Conservation (phyloP, 1,140 invertebrate species). For the Drosophila varians region DNA sequence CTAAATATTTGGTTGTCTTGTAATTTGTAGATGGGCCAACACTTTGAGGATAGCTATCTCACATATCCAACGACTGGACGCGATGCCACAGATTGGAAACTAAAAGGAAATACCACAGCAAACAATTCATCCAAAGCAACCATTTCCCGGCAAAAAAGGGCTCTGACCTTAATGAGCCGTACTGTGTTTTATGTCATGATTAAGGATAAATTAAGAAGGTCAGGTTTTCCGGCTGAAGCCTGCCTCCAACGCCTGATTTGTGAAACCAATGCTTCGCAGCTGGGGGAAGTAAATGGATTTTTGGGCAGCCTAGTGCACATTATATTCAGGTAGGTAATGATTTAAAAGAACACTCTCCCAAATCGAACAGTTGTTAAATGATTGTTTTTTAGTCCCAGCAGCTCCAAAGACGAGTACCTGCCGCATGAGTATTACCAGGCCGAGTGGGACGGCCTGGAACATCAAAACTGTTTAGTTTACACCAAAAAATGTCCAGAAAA, state of each 20-base stretch:
- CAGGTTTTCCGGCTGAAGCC: slow-evolving; percentile 54
- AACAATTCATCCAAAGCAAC: background rate
- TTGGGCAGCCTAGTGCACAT: slow-evolving; percentile 72
- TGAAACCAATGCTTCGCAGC: slow-evolving; percentile 69
- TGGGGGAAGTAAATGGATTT: slow-evolving; percentile 71
- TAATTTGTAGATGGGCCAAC: slow-evolving; percentile 48
- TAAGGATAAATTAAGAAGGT: slow-evolving; percentile 67
- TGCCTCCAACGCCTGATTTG: slow-evolving; percentile 75
- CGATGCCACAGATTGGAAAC: slow-evolving; percentile 16
- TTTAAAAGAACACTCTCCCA: accelerated
- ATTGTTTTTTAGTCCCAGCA: slow-evolving; percentile 84
- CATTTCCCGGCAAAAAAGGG: slow-evolving; percentile 31
- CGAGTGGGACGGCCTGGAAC: slow-evolving; percentile 82
- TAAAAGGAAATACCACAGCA: background rate
- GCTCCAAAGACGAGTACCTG: slow-evolving; percentile 85
- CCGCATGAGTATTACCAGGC: slow-evolving; percentile 85
- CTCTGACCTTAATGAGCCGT: slow-evolving; percentile 49
- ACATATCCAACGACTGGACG: slow-evolving; percentile 58
- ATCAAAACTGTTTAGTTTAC: slow-evolving; percentile 75
- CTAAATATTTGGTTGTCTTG: background rate
- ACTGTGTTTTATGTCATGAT: slow-evolving; percentile 66
- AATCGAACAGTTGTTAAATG: accelerated
- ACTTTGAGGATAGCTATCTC: slow-evolving; percentile 56
- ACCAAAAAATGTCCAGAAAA: slow-evolving; percentile 66
- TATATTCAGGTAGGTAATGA: slow-evolving; percentile 65